Conservation (phyloP, 2,888 invertebrate genomes). For the Hyalella azteca region DNA sequence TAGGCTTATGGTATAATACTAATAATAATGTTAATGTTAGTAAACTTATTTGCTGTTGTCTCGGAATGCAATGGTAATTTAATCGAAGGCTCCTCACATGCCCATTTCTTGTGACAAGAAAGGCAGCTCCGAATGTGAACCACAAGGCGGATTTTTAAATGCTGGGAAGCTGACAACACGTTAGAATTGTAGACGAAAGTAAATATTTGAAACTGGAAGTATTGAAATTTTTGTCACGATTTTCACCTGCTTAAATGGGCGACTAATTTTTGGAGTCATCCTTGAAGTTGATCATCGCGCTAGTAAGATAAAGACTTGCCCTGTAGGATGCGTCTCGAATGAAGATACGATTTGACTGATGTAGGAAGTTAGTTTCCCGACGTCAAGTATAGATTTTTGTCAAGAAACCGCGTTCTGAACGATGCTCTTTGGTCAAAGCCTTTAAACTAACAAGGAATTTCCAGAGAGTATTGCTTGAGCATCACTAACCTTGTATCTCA, state of each 20-base stretch:
- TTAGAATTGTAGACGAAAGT: background rate
- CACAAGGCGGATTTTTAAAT: background rate
- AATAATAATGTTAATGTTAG: slow-evolving; percentile 12
- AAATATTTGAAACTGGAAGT: background rate
- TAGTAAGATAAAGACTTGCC: too few species aligned
- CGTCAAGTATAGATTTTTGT: too few species aligned
- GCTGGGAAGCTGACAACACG: background rate
- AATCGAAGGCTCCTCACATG: background rate
- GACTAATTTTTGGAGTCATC: too few species aligned
- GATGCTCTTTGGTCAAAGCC: too few species aligned
- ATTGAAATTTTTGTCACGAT: background rate
- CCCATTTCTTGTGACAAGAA: background rate
- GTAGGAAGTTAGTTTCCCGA: too few species aligned
- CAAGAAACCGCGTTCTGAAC: too few species aligned
- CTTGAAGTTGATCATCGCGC: too few species aligned
- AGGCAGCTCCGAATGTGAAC: background rate
- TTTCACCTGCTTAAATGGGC: background rate
- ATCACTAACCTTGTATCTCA: too few species aligned
- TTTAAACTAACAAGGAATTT: too few species aligned
- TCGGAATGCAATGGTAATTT: slow-evolving; percentile 10
- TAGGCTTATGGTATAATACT: slow-evolving; percentile 12
- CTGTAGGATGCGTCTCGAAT: too few species aligned
- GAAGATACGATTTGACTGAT: too few species aligned
- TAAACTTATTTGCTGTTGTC: slow-evolving; percentile 26
- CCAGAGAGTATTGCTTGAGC: too few species aligned